Base-by-base conservation (phyloP, 2,888 invertebrate genomes). In the Noctua janthina region DNA sequence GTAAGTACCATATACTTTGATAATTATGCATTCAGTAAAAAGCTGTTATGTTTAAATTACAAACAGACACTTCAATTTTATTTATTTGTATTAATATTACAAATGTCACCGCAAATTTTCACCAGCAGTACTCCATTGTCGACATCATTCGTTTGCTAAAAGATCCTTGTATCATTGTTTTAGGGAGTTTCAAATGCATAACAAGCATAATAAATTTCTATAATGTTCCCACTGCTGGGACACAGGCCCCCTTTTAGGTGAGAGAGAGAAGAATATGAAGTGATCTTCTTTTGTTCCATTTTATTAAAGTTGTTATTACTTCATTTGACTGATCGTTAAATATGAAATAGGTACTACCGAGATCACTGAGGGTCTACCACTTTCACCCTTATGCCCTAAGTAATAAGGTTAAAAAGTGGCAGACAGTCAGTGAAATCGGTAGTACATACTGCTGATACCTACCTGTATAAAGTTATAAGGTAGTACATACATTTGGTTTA, bases 401-500 rank as follows among this genome's bases (percentile, higher is more conserved):
- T 46, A 11, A 46, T 46, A 49, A 13, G 5, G 13, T 13, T 15
- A 15, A 49, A 49, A 49, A 13, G 3, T 3, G 2, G 49, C 39
- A 39, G 39, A 39, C 39, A 4, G 0, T 39, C 4, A 39, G 39
- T 49, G 49, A 49, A 49, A 2, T 49, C 13, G 49, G 49, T 49
- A 49, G 64, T 66, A 66, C 23, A 39, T 39, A 66, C 11, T 29
- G 29, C 29, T 29, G 35, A 35, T 35, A 15, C 1, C 56, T 10
- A 23, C 1, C 13, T 59, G 23, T 35, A 23, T 8, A 64, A 39
- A 23, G 13, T 46, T 54, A 54, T 66, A 11, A 79, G 20, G 1
- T 46, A 35, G 17, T 59, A 59, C 35, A 46, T 7, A 67, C 17
- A 59, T 17, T 62, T 62, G 43, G 59, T 72, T 82, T 80, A 59